A percentile compares a stretch with the other conserved stretches of the same genome.
These are phyloP conservation scores for Polypedilum pembai DNA, from an alignment of 1,140 invertebrate species.

Conservation along the genomic window DNA sequence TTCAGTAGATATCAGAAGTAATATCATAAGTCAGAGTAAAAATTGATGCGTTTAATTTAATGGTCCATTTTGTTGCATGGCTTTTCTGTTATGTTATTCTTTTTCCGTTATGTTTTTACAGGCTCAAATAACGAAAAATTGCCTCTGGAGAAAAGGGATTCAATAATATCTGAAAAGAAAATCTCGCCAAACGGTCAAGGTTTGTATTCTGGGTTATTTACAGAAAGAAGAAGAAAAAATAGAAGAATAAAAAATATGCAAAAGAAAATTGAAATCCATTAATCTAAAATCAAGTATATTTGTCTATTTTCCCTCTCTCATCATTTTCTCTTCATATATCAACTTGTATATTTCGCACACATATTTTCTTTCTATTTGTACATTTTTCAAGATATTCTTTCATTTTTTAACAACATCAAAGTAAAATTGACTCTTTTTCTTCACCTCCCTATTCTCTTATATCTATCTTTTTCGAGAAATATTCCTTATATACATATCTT, in stretches of 20 bases:
- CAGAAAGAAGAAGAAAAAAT: background rate
- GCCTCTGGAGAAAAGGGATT: slow-evolving; percentile 44
- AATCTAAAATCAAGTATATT: too few relatives aligned
- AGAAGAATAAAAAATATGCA: background rate
- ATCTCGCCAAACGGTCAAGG: slow-evolving; percentile 42
- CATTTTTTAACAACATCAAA: background rate
- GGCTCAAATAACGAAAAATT: slow-evolving; percentile 42
- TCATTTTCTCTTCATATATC: background rate
- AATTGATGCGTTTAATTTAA: background rate
- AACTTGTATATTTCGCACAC: background rate
- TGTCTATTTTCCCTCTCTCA: too few relatives aligned
- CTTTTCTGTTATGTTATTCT: slow-evolving; percentile 25
- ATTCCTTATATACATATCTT: too few relatives aligned
- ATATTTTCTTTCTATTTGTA: too few relatives aligned
- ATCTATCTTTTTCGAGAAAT: too few relatives aligned
- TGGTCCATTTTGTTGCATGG: background rate
- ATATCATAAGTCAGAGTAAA: too few relatives aligned
- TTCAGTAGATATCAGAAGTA: too few relatives aligned
- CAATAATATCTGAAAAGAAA: slow-evolving; percentile 42
- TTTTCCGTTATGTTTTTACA: slow-evolving; percentile 41
- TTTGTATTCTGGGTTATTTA: slow-evolving; percentile 37
- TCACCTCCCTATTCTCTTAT: too few relatives aligned
- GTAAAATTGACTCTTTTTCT: too few relatives aligned
- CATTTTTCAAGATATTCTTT: background rate
- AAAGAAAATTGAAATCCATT: slow-evolving; percentile 3